Base-by-base conservation (phyloP, 2,113 vertebrate genomes). In the Amphilophus citrinellus region DNA sequence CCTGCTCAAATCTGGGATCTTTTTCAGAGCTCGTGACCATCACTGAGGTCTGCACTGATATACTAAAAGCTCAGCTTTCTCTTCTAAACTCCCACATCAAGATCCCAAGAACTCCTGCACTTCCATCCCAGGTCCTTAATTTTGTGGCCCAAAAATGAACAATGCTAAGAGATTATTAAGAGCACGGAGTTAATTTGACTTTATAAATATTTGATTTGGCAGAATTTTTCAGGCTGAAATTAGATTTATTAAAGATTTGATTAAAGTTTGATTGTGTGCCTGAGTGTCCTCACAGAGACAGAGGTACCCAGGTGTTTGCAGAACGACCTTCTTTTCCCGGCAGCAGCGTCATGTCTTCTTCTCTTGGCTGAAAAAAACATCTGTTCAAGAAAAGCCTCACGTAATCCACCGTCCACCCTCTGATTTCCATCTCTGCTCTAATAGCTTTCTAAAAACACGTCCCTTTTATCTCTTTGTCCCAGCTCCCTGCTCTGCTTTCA, bases 381-480 rank as follows among this genome's bases (percentile, higher is more conserved):
- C 37, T 77, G 6, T 77, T 60, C 56, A 60, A 77, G 35, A 76
- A 77, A 61, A 61, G 32, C 1, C 27, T 73, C 68, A 73, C 68
- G 68, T 73, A 73, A 32, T 32, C 47, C 17, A 2, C 44, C 17
- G 3, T 32, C 47, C 47, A 53, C 17, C 27, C 10, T 47, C 76
- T 61, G 53, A 59, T 59, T n/a, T 79, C 30, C 42, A 57, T 81
- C 71, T 81, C 50, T 73, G 66, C 66, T 71, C 53, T 83, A 61
- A 87, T 32, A 42, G 80, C 66, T 83, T 71, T 86, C 47, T 32
- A 68, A 53, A 79, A 73, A 50, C 24, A 76, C 37, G 4, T 61
- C 60, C 7, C 42, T 78, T 78, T 86, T 27, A 82, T 68, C 44
- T 39, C 6, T 68, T 66, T 39, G 57, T 75, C 11, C 6, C 20